phyloP scores from a whole-genome alignment of 2,888 invertebrate genomes.

The Thecocarcelia acutangulata region DNA sequence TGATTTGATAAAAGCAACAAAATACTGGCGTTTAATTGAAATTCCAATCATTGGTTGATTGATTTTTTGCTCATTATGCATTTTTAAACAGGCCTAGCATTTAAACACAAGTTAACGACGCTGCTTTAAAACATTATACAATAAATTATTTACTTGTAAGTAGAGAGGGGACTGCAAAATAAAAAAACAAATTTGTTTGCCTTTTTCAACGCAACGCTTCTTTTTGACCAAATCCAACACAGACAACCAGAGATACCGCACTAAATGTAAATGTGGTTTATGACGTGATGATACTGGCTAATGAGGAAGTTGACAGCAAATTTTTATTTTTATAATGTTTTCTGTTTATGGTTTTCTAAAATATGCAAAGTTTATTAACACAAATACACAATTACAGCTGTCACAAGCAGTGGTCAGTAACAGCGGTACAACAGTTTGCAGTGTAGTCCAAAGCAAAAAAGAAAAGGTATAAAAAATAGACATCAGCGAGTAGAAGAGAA shows the following conservation, averaged over 20 bases:
- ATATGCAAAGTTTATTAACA: slow-evolving; percentile 35
- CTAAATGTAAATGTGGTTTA: slow-evolving; percentile 54
- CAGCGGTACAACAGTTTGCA: neutral
- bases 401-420: neutral
- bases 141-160: slow-evolving; percentile 28
- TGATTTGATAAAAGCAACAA: slow-evolving; percentile 15
- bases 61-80: slow-evolving; percentile 24
- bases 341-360: slow-evolving; percentile 33
- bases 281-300: slow-evolving; percentile 65
- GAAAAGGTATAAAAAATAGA: no score
- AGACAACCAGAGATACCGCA: slow-evolving; percentile 8
- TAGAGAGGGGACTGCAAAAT: neutral
- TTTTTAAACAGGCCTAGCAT: slow-evolving; percentile 44
- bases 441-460: no score
- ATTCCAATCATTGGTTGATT: slow-evolving; percentile 54
- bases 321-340: slow-evolving; percentile 26
- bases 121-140: slow-evolving; percentile 53
- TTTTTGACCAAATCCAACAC: slow-evolving; percentile 41
- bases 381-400: slow-evolving; percentile 24
- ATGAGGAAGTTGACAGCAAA: slow-evolving; percentile 63
- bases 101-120: slow-evolving; percentile 39
- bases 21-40: slow-evolving; percentile 54
- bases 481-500: no score
- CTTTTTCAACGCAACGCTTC: slow-evolving; percentile 3
- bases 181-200: slow-evolving; percentile 11